Evolutionary conservation across 2,888 invertebrate genomes (phyloP).

Genomic region (Zygaena filipendulae): DNA sequence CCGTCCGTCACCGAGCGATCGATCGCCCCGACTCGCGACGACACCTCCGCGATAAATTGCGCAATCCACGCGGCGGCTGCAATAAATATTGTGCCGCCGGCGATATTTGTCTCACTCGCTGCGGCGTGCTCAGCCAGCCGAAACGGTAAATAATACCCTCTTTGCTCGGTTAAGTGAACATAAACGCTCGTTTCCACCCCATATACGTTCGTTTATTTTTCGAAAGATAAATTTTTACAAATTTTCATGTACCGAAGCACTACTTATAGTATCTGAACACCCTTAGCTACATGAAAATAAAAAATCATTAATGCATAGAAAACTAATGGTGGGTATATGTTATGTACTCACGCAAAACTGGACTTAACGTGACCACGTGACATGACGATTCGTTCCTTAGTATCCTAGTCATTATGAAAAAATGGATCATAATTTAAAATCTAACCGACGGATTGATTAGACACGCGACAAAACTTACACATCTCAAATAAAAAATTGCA

Average conservation of each 20-base stretch:
- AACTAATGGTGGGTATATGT: no score
- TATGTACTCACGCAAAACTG: no score
- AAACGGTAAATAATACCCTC: constrained; percentile 69
- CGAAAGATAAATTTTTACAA: constrained; percentile 62
- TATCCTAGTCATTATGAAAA: no score
- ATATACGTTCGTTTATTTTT: constrained; percentile 67
- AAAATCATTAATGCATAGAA: no score
- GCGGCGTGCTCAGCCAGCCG: constrained; percentile 64
- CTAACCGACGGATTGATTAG: no score
- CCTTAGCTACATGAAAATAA: no score
- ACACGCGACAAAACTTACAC: no score
- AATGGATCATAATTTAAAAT: no score
- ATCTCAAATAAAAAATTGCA: background rate
- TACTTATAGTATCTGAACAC: constrained; percentile 27
- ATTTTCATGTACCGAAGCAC: constrained; percentile 46
- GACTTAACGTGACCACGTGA: no score
- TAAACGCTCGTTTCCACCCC: constrained; percentile 69
- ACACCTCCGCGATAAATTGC: constrained; percentile 66
- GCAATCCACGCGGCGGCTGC: constrained; percentile 64
- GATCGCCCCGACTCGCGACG: constrained; percentile 57
- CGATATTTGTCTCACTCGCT: constrained; percentile 66
- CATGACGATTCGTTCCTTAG: no score
- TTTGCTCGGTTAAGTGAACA: constrained; percentile 69
- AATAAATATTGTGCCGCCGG: constrained; percentile 60
- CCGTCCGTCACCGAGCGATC: constrained; percentile 58